Evolutionary conservation across 1,140 invertebrate genomes (phyloP).

Genomic region (Eumaeus atala): DNA sequence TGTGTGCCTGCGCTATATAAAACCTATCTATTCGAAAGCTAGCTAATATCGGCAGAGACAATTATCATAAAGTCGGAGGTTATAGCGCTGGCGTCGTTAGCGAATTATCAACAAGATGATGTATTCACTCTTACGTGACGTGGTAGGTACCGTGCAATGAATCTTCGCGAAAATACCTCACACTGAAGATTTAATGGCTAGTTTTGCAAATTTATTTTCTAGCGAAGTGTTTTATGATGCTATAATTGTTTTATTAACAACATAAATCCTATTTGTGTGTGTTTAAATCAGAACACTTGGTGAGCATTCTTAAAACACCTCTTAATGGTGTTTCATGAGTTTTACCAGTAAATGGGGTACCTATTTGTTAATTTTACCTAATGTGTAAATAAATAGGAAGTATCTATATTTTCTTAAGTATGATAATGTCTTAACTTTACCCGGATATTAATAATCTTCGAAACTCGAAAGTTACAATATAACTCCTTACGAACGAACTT

Average conservation of each 20-base stretch:
- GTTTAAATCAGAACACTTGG: too few relatives aligned
- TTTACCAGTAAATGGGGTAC: too few relatives aligned
- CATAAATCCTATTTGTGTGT: background rate
- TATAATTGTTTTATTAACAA: background rate
- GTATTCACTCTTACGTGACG: background rate
- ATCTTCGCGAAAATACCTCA: background rate
- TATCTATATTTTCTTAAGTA: too few relatives aligned
- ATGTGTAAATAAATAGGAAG: too few relatives aligned
- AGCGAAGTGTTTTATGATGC: background rate
- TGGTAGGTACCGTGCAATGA: background rate
- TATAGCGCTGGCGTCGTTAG: slow-evolving; percentile 46
- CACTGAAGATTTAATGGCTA: background rate
- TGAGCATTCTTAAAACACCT: too few relatives aligned
- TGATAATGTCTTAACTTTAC: too few relatives aligned
- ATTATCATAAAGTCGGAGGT: slow-evolving; percentile 62
- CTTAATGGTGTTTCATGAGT: too few relatives aligned
- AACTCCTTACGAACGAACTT: too few relatives aligned
- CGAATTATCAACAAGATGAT: background rate
- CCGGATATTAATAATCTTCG: too few relatives aligned
- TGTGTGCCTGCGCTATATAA: too few relatives aligned
- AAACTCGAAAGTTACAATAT: too few relatives aligned
- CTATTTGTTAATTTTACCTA: too few relatives aligned
- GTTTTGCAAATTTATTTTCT: background rate
- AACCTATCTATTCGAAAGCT: slow-evolving; percentile 50
- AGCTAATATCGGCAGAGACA: slow-evolving; percentile 49